Conservation (phyloP, 2,113 vertebrate genomes). For the Mola mola region DNA sequence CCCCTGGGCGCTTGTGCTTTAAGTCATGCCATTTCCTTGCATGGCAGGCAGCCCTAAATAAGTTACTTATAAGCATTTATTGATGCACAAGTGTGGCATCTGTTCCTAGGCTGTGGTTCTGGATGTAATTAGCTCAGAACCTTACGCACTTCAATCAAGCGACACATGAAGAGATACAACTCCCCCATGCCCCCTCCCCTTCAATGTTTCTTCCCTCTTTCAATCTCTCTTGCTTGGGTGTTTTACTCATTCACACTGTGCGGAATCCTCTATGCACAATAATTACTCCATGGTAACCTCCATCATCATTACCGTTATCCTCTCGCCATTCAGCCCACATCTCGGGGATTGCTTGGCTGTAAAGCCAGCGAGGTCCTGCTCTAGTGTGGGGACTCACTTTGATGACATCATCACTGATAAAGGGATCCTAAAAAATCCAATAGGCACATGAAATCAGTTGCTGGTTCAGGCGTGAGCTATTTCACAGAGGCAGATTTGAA, state of each 20-base stretch:
- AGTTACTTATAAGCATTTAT: constrained; percentile 87
- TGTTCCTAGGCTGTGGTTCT: constrained; percentile 77
- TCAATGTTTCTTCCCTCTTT: constrained; percentile 60
- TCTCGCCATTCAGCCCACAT: constrained; percentile 52
- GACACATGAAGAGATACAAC: constrained; percentile 73
- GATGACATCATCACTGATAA: constrained; percentile 57
- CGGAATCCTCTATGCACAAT: constrained; percentile 69
- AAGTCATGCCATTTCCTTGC: constrained; percentile 85
- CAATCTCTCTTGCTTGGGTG: constrained; percentile 67
- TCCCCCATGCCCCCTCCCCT: constrained; percentile 21
- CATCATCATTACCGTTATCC: constrained; percentile 73
- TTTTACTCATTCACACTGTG: constrained; percentile 71
- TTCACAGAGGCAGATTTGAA: constrained; percentile 61
- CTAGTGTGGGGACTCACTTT: constrained; percentile 23
- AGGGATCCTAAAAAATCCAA: constrained; percentile 51
- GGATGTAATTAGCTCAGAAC: constrained; percentile 82
- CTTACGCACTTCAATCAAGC: constrained; percentile 80
- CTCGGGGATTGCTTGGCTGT: constrained; percentile 46
- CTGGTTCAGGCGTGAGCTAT: constrained; percentile 47
- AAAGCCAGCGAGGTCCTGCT: constrained; percentile 44
- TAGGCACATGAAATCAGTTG: constrained; percentile 49
- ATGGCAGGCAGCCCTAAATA: constrained; percentile 84
- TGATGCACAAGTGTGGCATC: constrained; percentile 85
- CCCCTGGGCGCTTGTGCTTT: constrained; percentile 80
- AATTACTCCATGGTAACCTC: constrained; percentile 75